A percentile compares a stretch with the other conserved stretches of the same genome.
These are phyloP conservation scores for Polydesmus complanatus DNA, from an alignment of 2,888 invertebrate genomes.

Conservation along the genomic window DNA sequence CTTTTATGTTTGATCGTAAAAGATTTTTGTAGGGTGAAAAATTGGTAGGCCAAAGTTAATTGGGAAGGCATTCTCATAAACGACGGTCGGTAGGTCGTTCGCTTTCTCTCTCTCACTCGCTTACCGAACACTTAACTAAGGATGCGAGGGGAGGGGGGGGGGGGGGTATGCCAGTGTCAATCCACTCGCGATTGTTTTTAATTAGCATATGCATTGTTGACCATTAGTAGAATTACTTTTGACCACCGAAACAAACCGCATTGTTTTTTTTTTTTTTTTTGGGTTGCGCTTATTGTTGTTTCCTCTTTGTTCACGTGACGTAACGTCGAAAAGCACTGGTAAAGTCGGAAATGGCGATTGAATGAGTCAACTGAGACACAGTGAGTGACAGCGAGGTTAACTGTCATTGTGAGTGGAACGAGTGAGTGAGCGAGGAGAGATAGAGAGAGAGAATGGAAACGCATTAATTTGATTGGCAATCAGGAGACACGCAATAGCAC, in stretches of 20 bases:
- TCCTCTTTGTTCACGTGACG: not conserved
- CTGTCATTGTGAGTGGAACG: not conserved
- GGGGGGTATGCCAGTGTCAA: no score
- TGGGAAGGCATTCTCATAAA: no score
- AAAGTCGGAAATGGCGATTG: not conserved
- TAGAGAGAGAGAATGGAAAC: not conserved
- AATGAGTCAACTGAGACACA: not conserved
- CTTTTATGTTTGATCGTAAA: not conserved
- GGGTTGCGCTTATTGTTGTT: not conserved
- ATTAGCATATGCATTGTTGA: not conserved
- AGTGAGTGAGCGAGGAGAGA: no score
- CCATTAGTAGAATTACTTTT: not conserved
- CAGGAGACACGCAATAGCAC: not conserved
- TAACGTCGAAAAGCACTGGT: not conserved
- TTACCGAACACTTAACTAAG: no score
- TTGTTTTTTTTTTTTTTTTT: not conserved
- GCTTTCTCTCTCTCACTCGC: no score
- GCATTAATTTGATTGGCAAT: not conserved
- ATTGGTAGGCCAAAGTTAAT: not conserved
- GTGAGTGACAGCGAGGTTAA: not conserved
- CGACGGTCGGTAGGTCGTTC: no score
- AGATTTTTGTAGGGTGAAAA: not conserved
- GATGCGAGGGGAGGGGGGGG: no score
- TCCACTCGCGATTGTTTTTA: not conserved
- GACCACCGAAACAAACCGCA: no score